Percentiles rank a stretch among this genome's conserved stretches.
Conservation (phyloP, 2,113 vertebrate genomes). For the Taurulus bubalis region DNA sequence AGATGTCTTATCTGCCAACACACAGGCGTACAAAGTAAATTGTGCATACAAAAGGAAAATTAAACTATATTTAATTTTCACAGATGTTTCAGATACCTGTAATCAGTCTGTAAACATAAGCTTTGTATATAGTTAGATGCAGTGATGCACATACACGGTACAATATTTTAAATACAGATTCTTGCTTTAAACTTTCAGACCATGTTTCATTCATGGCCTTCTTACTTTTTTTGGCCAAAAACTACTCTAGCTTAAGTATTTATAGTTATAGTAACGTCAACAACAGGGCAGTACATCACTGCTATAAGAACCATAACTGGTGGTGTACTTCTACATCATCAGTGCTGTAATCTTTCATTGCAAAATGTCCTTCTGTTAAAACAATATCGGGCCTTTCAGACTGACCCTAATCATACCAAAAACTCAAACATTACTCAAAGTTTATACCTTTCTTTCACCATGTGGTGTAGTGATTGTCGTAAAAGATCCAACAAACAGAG, state of each 20-base stretch:
- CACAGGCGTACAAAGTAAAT: slow-evolving; percentile 35
- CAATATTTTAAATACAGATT: neutral
- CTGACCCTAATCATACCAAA: neutral
- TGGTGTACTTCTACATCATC: neutral
- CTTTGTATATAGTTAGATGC: slow-evolving; percentile 31
- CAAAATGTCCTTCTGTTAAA: neutral
- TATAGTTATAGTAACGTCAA: neutral
- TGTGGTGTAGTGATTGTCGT: neutral
- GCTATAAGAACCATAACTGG: neutral
- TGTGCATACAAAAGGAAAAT: slow-evolving; percentile 39
- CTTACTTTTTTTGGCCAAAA: too few species aligned
- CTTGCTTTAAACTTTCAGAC: slow-evolving; percentile 15
- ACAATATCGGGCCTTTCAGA: neutral
- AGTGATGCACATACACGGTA: slow-evolving; percentile 14
- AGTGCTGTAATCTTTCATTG: slow-evolving; percentile 8
- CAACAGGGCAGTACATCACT: neutral
- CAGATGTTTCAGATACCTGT: slow-evolving; percentile 19
- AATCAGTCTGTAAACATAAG: slow-evolving; percentile 27
- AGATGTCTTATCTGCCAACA: slow-evolving; percentile 54
- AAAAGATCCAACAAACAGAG: neutral
- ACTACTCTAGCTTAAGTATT: too few species aligned
- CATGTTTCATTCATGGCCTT: slow-evolving; percentile 20
- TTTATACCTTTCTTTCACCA: neutral
- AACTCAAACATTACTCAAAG: neutral
- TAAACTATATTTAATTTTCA: slow-evolving; percentile 31